Conservation (phyloP, 2,797 vertebrate genomes). For the Hemitrygon akajei region DNA sequence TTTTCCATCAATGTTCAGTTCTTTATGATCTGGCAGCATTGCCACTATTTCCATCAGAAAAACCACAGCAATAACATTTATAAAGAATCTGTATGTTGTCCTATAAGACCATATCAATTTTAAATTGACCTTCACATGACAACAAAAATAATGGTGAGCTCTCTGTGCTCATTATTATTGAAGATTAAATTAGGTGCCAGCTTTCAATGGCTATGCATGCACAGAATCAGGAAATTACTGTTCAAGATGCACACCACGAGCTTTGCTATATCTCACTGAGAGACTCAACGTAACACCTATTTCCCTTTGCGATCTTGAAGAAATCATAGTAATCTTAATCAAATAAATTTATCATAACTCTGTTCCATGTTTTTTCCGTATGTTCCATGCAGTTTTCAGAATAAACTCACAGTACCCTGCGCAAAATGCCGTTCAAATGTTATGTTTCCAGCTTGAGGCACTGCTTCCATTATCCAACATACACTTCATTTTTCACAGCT, state of each 20-base stretch:
- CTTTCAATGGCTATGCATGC: background rate
- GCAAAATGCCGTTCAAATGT: conserved; percentile 13
- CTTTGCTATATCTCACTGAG: background rate
- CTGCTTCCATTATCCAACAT: conserved; percentile 3
- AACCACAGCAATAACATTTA: background rate
- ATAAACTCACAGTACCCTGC: background rate
- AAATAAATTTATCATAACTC: conserved; percentile 19
- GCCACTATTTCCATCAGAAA: background rate
- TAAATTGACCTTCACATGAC: background rate
- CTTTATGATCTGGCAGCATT: background rate
- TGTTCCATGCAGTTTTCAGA: background rate
- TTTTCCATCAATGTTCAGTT: background rate
- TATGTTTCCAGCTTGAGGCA: conserved; percentile 11
- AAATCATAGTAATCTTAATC: background rate
- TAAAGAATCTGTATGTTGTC: background rate
- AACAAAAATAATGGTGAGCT: background rate
- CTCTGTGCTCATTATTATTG: background rate
- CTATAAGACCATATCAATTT: background rate
- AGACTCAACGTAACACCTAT: background rate
- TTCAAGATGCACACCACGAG: background rate
- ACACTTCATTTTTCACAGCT: background rate
- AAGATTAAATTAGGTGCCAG: background rate
- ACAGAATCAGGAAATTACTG: background rate
- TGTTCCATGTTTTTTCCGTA: background rate
- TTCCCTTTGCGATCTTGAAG: background rate